A percentile compares a stretch with the other conserved stretches of the same genome.
Conservation (phyloP, 1,140 invertebrate species). For the Pygmarrhopalites habei region DNA sequence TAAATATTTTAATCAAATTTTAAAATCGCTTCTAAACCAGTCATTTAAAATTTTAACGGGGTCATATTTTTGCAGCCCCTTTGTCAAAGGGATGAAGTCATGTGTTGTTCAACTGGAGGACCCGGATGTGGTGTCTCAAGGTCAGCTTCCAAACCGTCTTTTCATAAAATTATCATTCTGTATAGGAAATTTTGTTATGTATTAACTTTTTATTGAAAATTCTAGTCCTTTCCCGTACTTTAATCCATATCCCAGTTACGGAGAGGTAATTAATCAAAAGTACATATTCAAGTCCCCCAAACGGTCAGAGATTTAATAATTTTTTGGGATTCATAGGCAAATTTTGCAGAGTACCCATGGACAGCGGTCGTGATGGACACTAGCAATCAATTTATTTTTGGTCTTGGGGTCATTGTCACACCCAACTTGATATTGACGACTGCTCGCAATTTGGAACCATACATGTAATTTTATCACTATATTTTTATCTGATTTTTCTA, state of each 20-base stretch:
- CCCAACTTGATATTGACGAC: constrained; percentile 22
- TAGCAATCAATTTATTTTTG: constrained; percentile 30
- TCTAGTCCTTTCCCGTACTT: constrained; percentile 31
- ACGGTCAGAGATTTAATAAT: background rate
- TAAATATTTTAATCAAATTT: background rate
- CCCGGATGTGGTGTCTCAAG: constrained; percentile 32
- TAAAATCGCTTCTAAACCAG: background rate
- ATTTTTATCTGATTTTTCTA: too few relatives aligned
- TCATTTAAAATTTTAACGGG: too few relatives aligned
- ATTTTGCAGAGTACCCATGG: constrained; percentile 38
- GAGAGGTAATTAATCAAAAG: constrained; percentile 25
- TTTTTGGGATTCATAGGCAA: constrained; percentile 23
- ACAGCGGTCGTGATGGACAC: constrained; percentile 35
- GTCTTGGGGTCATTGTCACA: constrained; percentile 29
- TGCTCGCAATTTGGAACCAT: background rate
- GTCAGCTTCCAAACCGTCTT: background rate
- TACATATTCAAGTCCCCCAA: background rate
- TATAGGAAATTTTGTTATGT: background rate
- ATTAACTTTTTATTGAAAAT: too few relatives aligned
- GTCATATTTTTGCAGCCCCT: constrained; percentile 25
- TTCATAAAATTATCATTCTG: background rate
- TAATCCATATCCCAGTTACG: constrained; percentile 30
- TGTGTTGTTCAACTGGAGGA: constrained; percentile 33
- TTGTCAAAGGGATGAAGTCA: constrained; percentile 30
- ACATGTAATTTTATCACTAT: too few relatives aligned